phyloP scores from a whole-genome alignment of 2,113 vertebrate genomes.

The Eclectus roratus region DNA sequence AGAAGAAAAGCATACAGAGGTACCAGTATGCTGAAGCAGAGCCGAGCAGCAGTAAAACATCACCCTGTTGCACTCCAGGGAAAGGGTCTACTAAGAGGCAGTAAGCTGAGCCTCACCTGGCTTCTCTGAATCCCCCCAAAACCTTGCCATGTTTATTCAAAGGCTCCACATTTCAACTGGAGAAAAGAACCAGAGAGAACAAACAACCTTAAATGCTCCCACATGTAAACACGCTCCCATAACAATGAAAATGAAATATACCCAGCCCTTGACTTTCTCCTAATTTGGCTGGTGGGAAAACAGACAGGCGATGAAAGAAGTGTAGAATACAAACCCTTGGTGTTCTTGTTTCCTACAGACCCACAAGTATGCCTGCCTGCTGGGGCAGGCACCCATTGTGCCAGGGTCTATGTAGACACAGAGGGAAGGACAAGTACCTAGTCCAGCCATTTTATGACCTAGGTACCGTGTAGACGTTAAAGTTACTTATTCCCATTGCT shows the following conservation, averaged over 20 bases:
- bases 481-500: background rate
- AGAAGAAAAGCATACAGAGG: background rate
- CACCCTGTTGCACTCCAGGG: background rate
- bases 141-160: background rate
- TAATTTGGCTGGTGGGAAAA: background rate
- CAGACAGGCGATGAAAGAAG: background rate
- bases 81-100: background rate
- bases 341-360: background rate
- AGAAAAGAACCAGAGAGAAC: background rate
- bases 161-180: background rate
- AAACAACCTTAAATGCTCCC: background rate
- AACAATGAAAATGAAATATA: background rate
- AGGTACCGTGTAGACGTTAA: background rate
- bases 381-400: background rate
- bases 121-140: background rate
- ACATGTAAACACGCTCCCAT: background rate
- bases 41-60: background rate
- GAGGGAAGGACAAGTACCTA: background rate
- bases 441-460: background rate
- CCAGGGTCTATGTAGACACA: background rate
- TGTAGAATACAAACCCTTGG: background rate
- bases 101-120: background rate
- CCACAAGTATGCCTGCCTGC: background rate
- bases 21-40: background rate
- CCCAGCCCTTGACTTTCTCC: background rate